Base-by-base conservation (phyloP, 2,797 vertebrate genomes). In the Staurois parvus region DNA sequence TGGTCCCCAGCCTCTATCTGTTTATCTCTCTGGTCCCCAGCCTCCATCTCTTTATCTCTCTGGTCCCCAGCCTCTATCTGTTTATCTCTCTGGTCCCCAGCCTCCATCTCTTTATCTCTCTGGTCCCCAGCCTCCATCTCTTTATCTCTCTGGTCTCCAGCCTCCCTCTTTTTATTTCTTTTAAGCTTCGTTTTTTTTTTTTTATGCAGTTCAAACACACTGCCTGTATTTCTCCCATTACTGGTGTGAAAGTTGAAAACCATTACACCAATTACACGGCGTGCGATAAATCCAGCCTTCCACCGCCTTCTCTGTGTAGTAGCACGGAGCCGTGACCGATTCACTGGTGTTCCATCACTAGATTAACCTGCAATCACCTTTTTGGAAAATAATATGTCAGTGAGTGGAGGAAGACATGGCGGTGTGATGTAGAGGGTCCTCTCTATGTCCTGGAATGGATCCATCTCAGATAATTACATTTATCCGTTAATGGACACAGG, bases 291-390 rank as follows among this genome's bases (percentile, higher is more conserved):
- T 29, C 32, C 26, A 11, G 7, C 34, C 4, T 66, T 66, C 17
- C 10, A 37, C n/a, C 3, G 37, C 45, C 30, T 12, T n/a, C 19
- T 62, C 24, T 66, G 26, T 66, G 26, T 29, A 66, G 64, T 29
- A 66, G 6, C 26, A 66, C 8, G 15, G 52, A 59, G 52, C 52
- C n/a, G 21, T 32, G 74, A 26, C 21, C 32, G 52, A 76, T 66
- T 28, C 15, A 13, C 40, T 9, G 8, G 56, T 30, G 26, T 29
- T n/a, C 34, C 15, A 30, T 79, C 26, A 32, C 5, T 12, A 34
- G n/a, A 68, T 68, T 79, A 68, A 21, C 37, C 11, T 21, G 64
- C 28, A 48, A 68, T 79, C 76, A 79, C 19, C 37, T 24, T 26
- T 48, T 26, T 48, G 28, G 64, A 29, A 26, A 28, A 29, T 52